phyloP scores from a whole-genome alignment of 2,797 vertebrate genomes.

The Bradypodion pumilum region DNA sequence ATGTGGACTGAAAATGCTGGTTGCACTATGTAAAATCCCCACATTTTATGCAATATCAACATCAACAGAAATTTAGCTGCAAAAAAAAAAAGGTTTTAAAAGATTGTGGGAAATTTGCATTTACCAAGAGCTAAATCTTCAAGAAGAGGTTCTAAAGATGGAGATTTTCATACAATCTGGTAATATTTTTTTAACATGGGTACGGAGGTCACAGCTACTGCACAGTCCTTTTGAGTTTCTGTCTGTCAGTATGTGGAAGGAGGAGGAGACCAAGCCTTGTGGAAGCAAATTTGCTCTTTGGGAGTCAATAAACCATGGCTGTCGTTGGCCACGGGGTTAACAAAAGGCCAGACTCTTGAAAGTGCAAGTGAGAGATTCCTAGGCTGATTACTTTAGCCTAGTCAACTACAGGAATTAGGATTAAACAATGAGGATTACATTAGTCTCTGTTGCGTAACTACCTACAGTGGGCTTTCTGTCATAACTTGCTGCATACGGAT shows the following conservation, averaged over 20 bases:
- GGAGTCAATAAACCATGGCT: neutral
- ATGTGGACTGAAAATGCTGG: neutral
- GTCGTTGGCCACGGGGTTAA: neutral
- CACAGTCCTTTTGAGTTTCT: neutral
- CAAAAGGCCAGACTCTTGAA: neutral
- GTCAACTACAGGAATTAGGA: neutral
- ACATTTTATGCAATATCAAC: neutral
- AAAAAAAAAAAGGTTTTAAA: neutral
- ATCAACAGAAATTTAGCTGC: neutral
- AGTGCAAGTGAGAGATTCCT: neutral
- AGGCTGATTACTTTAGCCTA: neutral
- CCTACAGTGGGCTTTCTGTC: neutral
- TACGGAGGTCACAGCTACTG: fast-evolving
- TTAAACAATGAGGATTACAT: neutral
- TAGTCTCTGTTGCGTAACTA: neutral
- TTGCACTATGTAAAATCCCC: neutral
- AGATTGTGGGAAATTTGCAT: fast-evolving
- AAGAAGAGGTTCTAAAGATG: neutral
- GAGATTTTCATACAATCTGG: neutral
- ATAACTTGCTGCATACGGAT: neutral
- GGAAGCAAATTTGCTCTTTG: neutral
- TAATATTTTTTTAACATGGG: neutral
- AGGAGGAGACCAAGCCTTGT: neutral
- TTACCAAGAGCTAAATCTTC: too few relatives aligned
- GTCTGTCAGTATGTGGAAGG: fast-evolving